Conservation (phyloP, 1,140 invertebrate species). For the Phymastichus coffea region DNA sequence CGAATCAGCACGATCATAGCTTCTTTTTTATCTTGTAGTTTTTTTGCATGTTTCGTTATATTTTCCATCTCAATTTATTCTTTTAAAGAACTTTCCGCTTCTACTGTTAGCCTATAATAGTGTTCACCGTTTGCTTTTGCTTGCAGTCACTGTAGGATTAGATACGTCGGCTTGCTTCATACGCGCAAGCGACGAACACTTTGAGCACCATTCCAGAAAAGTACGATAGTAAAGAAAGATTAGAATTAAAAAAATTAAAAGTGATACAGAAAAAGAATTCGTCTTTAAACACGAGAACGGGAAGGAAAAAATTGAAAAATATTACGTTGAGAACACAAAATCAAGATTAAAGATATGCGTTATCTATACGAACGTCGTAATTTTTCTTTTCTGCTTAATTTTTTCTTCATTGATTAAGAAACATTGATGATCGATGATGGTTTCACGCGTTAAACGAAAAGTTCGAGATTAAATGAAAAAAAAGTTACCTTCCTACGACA, state of each 20-base stretch:
- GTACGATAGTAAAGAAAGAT: slow-evolving; percentile 34
- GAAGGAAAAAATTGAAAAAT: slow-evolving; percentile 32
- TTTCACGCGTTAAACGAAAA: neutral
- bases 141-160: slow-evolving; percentile 7
- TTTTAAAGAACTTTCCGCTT: neutral
- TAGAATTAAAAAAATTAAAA: slow-evolving; percentile 35
- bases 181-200: slow-evolving; percentile 12
- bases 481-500: slow-evolving; percentile 6
- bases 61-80: slow-evolving; percentile 14
- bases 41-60: slow-evolving; percentile 13
- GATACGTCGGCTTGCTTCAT: too few species aligned
- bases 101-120: neutral
- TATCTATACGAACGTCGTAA: slow-evolving; percentile 31
- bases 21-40: slow-evolving; percentile 7
- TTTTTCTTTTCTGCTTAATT: slow-evolving; percentile 3
- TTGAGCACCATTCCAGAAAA: slow-evolving; percentile 39
- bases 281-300: slow-evolving; percentile 22
- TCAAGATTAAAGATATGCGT: slow-evolving; percentile 36
- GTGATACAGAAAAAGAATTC: slow-evolving; percentile 10
- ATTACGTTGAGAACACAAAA: slow-evolving; percentile 41
- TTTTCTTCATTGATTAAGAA: slow-evolving; percentile 11
- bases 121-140: neutral
- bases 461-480: neutral
- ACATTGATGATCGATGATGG: slow-evolving; percentile 13
- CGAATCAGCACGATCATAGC: slow-evolving; percentile 9